Evolutionary conservation across 1,140 invertebrate species (phyloP).

Genomic region (Listronotus oregonensis): DNA sequence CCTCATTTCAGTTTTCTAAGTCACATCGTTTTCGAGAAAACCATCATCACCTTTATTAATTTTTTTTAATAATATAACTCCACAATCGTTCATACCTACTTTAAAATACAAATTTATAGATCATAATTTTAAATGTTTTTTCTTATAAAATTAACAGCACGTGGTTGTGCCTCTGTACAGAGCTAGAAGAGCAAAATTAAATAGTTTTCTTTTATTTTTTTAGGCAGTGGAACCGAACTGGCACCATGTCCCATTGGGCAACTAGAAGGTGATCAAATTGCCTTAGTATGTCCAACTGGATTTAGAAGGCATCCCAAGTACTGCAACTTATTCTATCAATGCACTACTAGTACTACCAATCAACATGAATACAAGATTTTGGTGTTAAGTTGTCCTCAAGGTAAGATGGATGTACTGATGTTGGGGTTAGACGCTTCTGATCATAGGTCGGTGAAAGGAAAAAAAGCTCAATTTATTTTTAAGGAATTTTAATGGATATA

Average conservation of each 20-base stretch:
- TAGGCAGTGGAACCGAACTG: conserved; percentile 32
- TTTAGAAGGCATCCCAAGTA: conserved; percentile 82
- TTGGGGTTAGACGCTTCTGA: no score
- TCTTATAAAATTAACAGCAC: no score
- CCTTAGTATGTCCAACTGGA: conserved; percentile 78
- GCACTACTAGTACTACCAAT: conserved; percentile 63
- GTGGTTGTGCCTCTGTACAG: background rate
- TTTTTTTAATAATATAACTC: no score
- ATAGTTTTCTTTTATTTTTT: conserved; percentile 1
- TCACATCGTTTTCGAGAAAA: no score
- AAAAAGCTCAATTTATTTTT: no score
- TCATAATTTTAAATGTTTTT: no score
- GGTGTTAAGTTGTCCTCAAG: conserved; percentile 74
- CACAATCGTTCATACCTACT: no score
- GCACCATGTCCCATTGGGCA: conserved; percentile 48
- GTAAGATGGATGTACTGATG: conserved; percentile 45
- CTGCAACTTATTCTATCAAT: conserved; percentile 85
- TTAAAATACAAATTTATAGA: no score
- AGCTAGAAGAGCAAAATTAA: conserved; percentile 1
- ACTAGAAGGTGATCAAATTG: conserved; percentile 67
- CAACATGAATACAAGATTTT: conserved; percentile 73
- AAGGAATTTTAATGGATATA: no score
- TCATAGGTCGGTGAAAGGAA: no score
- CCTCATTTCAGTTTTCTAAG: no score
- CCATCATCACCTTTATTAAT: no score